Evolutionary conservation across 2,797 vertebrate genomes (phyloP), one percentile per base, ranked within the genome.

Genomic region (Pipistrellus pipistrellus): DNA sequence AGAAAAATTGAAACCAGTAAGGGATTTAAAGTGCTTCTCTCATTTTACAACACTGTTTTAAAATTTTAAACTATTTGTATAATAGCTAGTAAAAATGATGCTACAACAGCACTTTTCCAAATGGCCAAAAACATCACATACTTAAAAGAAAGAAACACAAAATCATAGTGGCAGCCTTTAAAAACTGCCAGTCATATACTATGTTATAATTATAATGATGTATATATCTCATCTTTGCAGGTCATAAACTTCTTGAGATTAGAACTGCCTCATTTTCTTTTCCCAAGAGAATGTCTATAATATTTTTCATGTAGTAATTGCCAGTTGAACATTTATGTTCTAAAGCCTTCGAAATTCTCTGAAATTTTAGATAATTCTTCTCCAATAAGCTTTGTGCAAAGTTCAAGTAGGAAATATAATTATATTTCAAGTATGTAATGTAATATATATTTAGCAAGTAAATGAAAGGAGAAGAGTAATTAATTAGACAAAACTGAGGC

Each of bases 1-100:
- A 76, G 59, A 83, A 81, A 30, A 93, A 51, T 87, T 41, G 85
- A 78, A 80, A 14, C 25, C 25, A 77, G 15, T 5, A 83, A 64
- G 8, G 4, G 41, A 88, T n/a, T 64, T 41, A 57, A 89, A 82
- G 20, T 82, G 30, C 3, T 0, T 51, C 10, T 91, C 85, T 82
- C 20, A 78, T 46, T 88, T 90, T 93, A 80, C 95, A 83, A 64
- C 6, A 75, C 4, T 88, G 11, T 57, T 82, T 92, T 95, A 76
- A 82, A 55, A 62, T 12, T 95, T 88, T 85, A 9, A 94, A 30
- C 3, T 68, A 25, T 80, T 77, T 72, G 18, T 12, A 84, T 66
- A 81, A 66, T 44, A 85, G 17, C 14, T 84, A 55, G 81, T 44
- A 78, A 88, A 68, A n/a, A 30, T 4, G 11, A 88, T 44, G 5